Evolutionary conservation across 2,888 invertebrate genomes (phyloP), one percentile per base, ranked within the genome.

Genomic region (Arctia plantaginis): DNA sequence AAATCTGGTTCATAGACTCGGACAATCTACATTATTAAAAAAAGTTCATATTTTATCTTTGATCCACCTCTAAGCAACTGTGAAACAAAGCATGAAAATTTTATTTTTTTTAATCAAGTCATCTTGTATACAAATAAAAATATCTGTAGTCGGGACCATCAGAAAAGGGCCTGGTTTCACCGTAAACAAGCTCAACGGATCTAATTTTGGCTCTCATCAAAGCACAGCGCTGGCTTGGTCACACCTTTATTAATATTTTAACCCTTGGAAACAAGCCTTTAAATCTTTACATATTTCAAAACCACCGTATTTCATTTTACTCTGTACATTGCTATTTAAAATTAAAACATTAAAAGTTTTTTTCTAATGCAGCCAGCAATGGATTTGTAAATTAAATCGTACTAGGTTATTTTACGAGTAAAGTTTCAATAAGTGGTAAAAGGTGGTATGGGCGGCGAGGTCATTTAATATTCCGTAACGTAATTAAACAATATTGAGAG

Each of bases 141-240:
- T 77, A 74, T 12, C 47, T 13, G 59, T 55, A 51, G 41, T 30
- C 44, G 35, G 44, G 59, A 51, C 20, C 23, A 66, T 73, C 69
- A 73, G 77, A 82, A 84, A 62, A 85, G 82, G 77, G 71, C 78
- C 73, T 69, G 67, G 62, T 74, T 71, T 79, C 75, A 71, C 72
- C 81, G 78, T 83, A 87, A 88, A 89, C 82, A 85, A 85, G 77
- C 82, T 78, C 55, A 77, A 69, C 77, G 82, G 81, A 86, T 87
- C 85, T 89, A 89, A 90, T 89, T 89, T 86, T 78, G 83, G 77
- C 80, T 69, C 82, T 87, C 87, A 85, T 88, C 86, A 88, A 84
- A 86, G 83, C 79, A 81, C 79, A 86, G 81, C 86, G 79, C 79
- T 78, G 69, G 75, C 35, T 64, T 55, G 59, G 69, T 75, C 75